A percentile compares a stretch with the other conserved stretches of the same genome.
phyloP scores from a whole-genome alignment of 2,797 vertebrate genomes.

The Thamnophis elegans region DNA sequence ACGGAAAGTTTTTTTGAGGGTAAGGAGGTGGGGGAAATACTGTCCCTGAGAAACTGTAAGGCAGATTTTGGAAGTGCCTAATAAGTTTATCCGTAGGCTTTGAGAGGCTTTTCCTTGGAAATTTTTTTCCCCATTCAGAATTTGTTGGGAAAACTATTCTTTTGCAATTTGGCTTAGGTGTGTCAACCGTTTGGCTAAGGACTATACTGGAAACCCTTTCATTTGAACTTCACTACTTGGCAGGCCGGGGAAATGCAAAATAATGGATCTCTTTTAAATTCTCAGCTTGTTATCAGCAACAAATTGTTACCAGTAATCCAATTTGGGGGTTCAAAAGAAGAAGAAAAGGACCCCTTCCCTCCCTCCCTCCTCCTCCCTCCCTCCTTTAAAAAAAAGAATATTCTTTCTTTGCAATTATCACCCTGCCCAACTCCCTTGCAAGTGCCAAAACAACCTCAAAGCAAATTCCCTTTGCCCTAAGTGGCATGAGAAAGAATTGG shows the following conservation, averaged over 20 bases:
- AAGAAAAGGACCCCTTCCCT: neutral
- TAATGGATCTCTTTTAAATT: neutral
- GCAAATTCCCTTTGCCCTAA: slow-evolving; percentile 7
- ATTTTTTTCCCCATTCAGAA: neutral
- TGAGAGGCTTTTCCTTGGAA: neutral
- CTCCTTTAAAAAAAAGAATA: neutral
- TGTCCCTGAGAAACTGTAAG: neutral
- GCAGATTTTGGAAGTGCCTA: neutral
- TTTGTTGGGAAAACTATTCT: neutral
- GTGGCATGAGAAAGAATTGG: slow-evolving; percentile 5
- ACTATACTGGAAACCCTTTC: neutral
- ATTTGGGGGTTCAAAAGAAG: neutral
- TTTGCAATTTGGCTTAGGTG: neutral
- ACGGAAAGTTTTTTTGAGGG: neutral
- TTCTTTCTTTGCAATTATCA: neutral
- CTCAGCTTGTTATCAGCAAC: neutral
- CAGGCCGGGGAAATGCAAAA: neutral
- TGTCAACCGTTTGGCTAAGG: neutral
- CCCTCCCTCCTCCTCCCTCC: neutral
- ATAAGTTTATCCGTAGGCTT: neutral
- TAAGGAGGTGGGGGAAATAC: neutral
- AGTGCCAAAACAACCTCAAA: neutral
- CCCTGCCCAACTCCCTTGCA: neutral
- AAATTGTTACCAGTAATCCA: neutral
- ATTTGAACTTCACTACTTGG: neutral